Conservation (phyloP, 2,888 invertebrate genomes). For the Vanessa cardui region DNA sequence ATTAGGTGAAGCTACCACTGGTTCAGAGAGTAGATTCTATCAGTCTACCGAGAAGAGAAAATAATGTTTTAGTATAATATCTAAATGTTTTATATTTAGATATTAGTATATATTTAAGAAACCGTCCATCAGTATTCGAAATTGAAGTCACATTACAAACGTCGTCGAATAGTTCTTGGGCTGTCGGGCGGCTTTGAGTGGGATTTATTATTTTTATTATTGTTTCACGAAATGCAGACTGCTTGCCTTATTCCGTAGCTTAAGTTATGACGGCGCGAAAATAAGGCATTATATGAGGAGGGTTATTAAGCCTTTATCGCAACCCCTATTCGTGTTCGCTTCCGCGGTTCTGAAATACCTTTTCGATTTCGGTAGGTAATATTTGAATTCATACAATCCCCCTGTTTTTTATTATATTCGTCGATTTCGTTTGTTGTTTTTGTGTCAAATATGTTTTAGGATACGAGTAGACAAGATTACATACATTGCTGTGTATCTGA, state of each 20-base stretch:
- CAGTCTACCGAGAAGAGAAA: no score
- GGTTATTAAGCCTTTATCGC: slow-evolving; percentile 35
- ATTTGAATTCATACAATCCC: slow-evolving; percentile 8
- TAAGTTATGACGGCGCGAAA: slow-evolving; percentile 42
- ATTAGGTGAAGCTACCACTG: no score
- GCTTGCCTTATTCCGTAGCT: slow-evolving; percentile 52
- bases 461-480: not conserved
- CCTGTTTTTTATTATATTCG: not conserved
- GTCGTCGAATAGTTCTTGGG: slow-evolving; percentile 77
- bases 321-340: slow-evolving; percentile 11
- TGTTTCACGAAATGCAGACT: slow-evolving; percentile 69
- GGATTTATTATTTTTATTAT: slow-evolving; percentile 82
- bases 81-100: no score
- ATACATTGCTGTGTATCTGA: not conserved
- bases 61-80: no score
- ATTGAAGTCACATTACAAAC: slow-evolving; percentile 49
- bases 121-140: slow-evolving; percentile 9
- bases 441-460: not conserved
- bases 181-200: slow-evolving; percentile 78
- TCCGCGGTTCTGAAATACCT: slow-evolving; percentile 5
- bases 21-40: no score
- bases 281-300: slow-evolving; percentile 39
- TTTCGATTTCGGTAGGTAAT: slow-evolving; percentile 8
- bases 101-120: not conserved
- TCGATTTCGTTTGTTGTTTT: not conserved